phyloP scores from a whole-genome alignment of 2,797 vertebrate genomes.

The Coilia nasus region DNA sequence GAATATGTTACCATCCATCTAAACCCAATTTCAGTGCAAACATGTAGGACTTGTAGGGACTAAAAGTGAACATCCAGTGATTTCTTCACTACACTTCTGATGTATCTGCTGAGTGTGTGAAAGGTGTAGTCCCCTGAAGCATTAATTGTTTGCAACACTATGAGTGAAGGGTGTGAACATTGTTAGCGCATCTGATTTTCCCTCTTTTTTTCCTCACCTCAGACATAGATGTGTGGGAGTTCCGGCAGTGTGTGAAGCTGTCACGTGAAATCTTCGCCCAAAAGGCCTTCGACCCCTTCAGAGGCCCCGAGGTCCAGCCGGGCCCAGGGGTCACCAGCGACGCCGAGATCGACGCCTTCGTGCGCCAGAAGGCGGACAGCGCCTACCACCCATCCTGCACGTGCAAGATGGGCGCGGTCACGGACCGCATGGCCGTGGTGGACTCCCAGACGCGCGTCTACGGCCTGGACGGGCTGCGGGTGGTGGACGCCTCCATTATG shows the following conservation, averaged over 20 bases:
- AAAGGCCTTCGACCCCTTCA: slow-evolving; percentile 86
- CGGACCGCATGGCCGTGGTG: slow-evolving; percentile 84
- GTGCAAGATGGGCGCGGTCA: slow-evolving; percentile 91
- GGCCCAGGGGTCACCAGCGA: slow-evolving; percentile 82
- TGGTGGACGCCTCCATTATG: slow-evolving; percentile 97
- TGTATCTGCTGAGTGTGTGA: no score
- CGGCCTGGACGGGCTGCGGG: slow-evolving; percentile 85
- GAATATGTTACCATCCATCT: no score
- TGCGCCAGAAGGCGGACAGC: slow-evolving; percentile 87
- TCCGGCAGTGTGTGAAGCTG: slow-evolving; percentile 86
- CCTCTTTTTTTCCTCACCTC: slow-evolving; percentile 34
- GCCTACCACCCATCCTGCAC: slow-evolving; percentile 97
- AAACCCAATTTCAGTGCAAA: no score
- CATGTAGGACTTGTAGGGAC: no score
- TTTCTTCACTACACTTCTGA: no score
- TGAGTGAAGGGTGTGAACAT: no score
- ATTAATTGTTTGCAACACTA: background rate
- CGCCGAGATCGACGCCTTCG: slow-evolving; percentile 90
- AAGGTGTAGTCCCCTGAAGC: no score
- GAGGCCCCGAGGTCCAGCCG: slow-evolving; percentile 86
- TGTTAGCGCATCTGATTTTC: background rate
- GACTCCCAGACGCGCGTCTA: slow-evolving; percentile 84
- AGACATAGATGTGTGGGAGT: slow-evolving; percentile 88
- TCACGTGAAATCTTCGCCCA: slow-evolving; percentile 93
- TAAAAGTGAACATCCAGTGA: no score